These are phyloP conservation scores for Actinernus sp. DNA, from an alignment of 92 coral and sea anemone species.

Conservation along the genomic window DNA sequence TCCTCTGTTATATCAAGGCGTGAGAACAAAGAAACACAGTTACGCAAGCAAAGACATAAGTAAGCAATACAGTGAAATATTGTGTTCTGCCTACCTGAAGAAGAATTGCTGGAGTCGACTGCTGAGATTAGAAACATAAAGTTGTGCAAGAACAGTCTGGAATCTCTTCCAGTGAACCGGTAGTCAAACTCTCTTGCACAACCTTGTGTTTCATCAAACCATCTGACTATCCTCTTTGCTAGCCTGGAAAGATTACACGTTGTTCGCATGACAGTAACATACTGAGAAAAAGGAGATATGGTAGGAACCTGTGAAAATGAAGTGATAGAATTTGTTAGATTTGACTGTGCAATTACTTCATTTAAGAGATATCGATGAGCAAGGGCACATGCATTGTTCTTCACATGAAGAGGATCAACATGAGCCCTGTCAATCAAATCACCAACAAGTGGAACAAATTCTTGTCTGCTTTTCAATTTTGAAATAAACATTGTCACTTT, in stretches of 20 bases:
- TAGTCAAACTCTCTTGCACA: slow-evolving; percentile 51
- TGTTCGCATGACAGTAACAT: slow-evolving; percentile 5
- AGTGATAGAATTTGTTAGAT: slow-evolving; percentile 11
- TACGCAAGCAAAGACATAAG: slow-evolving; percentile 35
- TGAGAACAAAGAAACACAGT: slow-evolving; percentile 38
- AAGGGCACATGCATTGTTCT: slow-evolving; percentile 63
- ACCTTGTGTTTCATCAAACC: slow-evolving; percentile 54
- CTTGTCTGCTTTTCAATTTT: slow-evolving; percentile 44
- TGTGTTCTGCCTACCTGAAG: slow-evolving; percentile 6
- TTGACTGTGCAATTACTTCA: slow-evolving; percentile 33
- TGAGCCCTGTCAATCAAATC: slow-evolving; percentile 54
- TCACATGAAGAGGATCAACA: slow-evolving; percentile 69
- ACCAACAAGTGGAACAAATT: slow-evolving; percentile 62
- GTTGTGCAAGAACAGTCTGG: slow-evolving; percentile 45
- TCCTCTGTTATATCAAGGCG: slow-evolving; percentile 42
- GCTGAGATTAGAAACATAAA: slow-evolving; percentile 64
- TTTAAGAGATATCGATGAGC: slow-evolving; percentile 28
- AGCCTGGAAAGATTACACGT: slow-evolving; percentile 36
- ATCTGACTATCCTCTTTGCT: slow-evolving; percentile 44
- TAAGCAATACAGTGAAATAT: slow-evolving; percentile 42
- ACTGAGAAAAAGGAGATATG: slow-evolving; percentile 35
- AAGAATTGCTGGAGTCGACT: slow-evolving; percentile 31
- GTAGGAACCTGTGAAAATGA: slow-evolving; percentile 39
- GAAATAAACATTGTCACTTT: slow-evolving; percentile 49
- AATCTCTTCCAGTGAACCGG: slow-evolving; percentile 63